A percentile compares a stretch with the other conserved stretches of the same genome.
Conservation (phyloP, 2,797 vertebrate genomes). For the Periophthalmus magnuspinnatus region DNA sequence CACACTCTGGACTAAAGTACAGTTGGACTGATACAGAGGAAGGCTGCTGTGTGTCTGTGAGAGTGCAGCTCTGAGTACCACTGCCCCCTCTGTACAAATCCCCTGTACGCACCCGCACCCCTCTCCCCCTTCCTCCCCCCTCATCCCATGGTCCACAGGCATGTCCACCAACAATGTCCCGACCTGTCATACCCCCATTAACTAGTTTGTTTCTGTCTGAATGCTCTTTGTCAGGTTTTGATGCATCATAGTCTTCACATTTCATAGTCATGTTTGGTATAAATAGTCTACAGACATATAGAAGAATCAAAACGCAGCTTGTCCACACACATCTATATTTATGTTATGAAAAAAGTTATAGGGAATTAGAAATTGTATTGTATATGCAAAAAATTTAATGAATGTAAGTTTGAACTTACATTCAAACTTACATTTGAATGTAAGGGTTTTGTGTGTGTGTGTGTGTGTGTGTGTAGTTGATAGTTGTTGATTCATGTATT, state of each 20-base stretch:
- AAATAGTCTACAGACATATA: not conserved
- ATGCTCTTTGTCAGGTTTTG: not conserved
- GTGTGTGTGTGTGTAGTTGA: no score
- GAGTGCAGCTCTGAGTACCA: slow-evolving; percentile 72
- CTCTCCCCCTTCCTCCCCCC: slow-evolving; percentile 35
- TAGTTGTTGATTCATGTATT: no score
- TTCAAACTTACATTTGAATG: no score
- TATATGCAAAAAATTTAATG: no score
- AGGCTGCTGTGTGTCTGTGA: slow-evolving; percentile 52
- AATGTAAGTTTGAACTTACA: no score
- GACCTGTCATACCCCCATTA: slow-evolving; percentile 30
- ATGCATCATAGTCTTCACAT: not conserved
- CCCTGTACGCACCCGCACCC: slow-evolving; percentile 65
- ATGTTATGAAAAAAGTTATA: no score
- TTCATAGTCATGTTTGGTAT: not conserved
- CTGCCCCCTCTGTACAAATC: slow-evolving; percentile 73
- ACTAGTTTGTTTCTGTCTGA: slow-evolving; percentile 20
- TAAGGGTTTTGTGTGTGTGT: no score
- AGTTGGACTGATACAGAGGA: slow-evolving; percentile 67
- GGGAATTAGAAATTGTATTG: no score
- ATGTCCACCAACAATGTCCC: slow-evolving; percentile 59
- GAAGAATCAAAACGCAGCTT: not conserved
- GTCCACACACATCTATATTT: not conserved
- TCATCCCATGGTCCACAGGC: slow-evolving; percentile 57
- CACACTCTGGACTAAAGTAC: slow-evolving; percentile 61